These are phyloP conservation scores for Alfaro cultratus DNA, from an alignment of 2,797 vertebrate species.

Conservation along the genomic window DNA sequence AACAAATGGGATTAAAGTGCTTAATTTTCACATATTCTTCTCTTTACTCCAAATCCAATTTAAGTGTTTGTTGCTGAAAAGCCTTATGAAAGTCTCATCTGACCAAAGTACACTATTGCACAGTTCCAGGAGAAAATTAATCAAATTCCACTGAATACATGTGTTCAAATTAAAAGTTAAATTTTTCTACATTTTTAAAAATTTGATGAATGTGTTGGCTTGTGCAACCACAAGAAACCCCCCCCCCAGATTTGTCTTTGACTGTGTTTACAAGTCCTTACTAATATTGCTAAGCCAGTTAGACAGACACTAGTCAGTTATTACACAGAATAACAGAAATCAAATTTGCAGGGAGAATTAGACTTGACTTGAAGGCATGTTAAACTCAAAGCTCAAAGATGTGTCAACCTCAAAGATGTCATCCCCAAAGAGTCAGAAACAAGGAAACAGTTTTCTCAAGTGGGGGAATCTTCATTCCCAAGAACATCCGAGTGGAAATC, in stretches of 20 bases:
- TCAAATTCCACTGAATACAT: not conserved
- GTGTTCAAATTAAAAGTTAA: not conserved
- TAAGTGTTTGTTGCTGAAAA: not conserved
- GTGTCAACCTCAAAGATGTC: constrained; percentile 15
- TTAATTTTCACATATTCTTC: not conserved
- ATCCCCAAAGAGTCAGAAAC: constrained; percentile 28
- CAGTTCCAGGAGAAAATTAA: not conserved
- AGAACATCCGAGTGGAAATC: constrained; percentile 17
- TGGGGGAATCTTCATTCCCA: constrained; percentile 13
- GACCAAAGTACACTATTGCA: not conserved
- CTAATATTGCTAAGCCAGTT: not conserved
- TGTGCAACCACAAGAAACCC: not conserved
- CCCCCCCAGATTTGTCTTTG: not conserved
- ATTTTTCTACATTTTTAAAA: not conserved
- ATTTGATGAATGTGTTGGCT: not conserved
- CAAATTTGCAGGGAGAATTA: constrained; percentile 4
- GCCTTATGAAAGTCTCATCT: not conserved
- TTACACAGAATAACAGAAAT: constrained; percentile 20
- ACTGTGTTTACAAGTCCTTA: not conserved
- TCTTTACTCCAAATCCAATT: not conserved
- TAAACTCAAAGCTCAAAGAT: constrained; percentile 13
- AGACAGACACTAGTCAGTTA: constrained; percentile 14
- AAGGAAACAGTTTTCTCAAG: constrained; percentile 23
- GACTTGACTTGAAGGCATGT: not conserved
- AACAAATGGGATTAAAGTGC: not conserved